Conservation (phyloP, 2,113 vertebrate species). For the Typhlomys cinereus region DNA sequence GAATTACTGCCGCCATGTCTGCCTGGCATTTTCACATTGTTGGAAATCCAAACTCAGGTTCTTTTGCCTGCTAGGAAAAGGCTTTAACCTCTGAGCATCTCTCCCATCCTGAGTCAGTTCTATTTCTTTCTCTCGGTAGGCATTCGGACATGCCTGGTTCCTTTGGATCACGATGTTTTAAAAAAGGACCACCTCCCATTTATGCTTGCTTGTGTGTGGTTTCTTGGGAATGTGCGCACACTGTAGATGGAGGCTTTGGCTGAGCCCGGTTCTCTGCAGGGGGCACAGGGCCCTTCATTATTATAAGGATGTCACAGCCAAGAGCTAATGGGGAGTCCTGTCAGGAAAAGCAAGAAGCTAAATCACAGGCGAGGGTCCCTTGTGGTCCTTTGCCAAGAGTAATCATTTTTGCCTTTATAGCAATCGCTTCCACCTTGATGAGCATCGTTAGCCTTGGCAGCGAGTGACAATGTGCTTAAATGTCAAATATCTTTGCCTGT, state of each 20-base stretch:
- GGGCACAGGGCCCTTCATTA: not conserved
- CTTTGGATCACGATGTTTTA: not conserved
- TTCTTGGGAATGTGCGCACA: not conserved
- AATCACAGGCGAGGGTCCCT: slow-evolving; percentile 60
- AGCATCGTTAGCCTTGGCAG: slow-evolving; percentile 75
- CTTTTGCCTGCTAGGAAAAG: no score
- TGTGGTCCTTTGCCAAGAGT: slow-evolving; percentile 64
- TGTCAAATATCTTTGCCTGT: slow-evolving; percentile 67
- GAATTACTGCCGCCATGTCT: no score
- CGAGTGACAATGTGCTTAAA: slow-evolving; percentile 67
- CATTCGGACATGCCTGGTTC: not conserved
- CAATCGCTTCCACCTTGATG: slow-evolving; percentile 63
- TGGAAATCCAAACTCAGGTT: no score
- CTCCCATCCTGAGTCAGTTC: not conserved
- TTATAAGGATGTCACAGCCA: slow-evolving; percentile 52
- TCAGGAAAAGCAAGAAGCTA: slow-evolving; percentile 69
- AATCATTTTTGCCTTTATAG: slow-evolving; percentile 65
- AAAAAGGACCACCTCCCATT: not conserved
- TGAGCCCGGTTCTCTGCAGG: not conserved
- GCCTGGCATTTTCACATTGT: no score
- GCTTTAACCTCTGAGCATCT: no score
- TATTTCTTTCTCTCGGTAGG: not conserved
- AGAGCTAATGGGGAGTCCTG: slow-evolving; percentile 63
- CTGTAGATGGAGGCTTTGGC: not conserved
- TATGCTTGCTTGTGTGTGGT: not conserved